These are phyloP conservation scores for Callipepla californica DNA, from an alignment of 2,113 vertebrate species.

Conservation along the genomic window DNA sequence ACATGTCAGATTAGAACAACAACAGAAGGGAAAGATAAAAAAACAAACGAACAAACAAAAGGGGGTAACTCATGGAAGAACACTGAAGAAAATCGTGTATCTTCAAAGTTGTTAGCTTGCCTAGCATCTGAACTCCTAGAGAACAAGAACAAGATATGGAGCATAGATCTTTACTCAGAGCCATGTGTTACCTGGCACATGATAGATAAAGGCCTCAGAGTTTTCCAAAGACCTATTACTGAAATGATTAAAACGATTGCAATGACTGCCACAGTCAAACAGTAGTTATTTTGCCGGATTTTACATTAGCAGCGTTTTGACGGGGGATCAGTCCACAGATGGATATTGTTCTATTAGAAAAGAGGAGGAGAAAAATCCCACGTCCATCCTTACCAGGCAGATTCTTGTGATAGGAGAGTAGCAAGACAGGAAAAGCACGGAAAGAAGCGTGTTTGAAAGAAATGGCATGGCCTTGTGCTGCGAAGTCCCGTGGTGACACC, in stretches of 20 bases:
- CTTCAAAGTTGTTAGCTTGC: neutral
- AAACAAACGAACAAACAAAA: neutral
- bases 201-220: neutral
- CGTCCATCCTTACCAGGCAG: neutral
- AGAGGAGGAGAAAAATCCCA: rapidly evolving
- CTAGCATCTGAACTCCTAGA: neutral
- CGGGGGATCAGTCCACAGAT: neutral
- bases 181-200: rapidly evolving
- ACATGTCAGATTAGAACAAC: neutral
- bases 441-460: neutral
- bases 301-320: neutral
- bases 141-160: neutral
- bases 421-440: too few species aligned
- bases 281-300: neutral
- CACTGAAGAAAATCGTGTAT: neutral
- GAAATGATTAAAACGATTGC: neutral
- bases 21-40: neutral
- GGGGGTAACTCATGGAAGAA: neutral
- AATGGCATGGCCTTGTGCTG: rapidly evolving
- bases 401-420: neutral
- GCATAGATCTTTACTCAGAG: neutral
- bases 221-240: rapidly evolving
- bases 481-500: constrained; percentile 60
- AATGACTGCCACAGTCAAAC: neutral
- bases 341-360: neutral